Evolutionary conservation across 1,140 invertebrate genomes (phyloP).

Genomic region (Mamestra configurata): DNA sequence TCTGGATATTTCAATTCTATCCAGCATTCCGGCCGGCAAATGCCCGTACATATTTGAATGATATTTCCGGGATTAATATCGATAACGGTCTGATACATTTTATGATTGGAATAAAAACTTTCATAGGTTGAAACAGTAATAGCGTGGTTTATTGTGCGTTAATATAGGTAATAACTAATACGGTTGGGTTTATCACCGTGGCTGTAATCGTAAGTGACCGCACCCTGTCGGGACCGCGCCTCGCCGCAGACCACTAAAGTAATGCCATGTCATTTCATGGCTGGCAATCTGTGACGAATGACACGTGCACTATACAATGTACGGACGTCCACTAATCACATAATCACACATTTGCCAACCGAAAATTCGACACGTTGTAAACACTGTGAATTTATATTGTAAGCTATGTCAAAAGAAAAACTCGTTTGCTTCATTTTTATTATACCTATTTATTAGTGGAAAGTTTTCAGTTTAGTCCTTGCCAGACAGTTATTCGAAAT

Average conservation of each 20-base stretch:
- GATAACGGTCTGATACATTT: constrained; percentile 48
- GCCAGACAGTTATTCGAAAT: not conserved
- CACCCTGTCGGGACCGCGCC: constrained; percentile 72
- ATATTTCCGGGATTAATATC: constrained; percentile 44
- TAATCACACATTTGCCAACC: constrained; percentile 12
- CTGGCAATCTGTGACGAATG: constrained; percentile 75
- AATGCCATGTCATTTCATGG: constrained; percentile 75
- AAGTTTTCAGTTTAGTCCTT: not conserved
- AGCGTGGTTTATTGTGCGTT: constrained; percentile 50
- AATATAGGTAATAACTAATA: constrained; percentile 60
- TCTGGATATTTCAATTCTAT: constrained; percentile 42
- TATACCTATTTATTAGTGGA: no score
- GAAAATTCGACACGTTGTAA: constrained; percentile 9
- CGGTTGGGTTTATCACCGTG: constrained; percentile 66
- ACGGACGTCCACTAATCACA: constrained; percentile 38
- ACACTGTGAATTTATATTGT: not conserved
- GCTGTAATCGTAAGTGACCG: constrained; percentile 68
- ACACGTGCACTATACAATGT: constrained; percentile 62
- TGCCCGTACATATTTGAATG: constrained; percentile 30
- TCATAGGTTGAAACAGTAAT: constrained; percentile 42
- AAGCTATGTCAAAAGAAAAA: not conserved
- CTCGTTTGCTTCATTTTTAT: not conserved
- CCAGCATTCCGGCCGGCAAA: constrained; percentile 19
- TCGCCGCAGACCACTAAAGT: constrained; percentile 71
- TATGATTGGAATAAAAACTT: constrained; percentile 51